These are phyloP conservation scores for Magallana angulata DNA, from an alignment of 1,140 invertebrate species.

Conservation along the genomic window DNA sequence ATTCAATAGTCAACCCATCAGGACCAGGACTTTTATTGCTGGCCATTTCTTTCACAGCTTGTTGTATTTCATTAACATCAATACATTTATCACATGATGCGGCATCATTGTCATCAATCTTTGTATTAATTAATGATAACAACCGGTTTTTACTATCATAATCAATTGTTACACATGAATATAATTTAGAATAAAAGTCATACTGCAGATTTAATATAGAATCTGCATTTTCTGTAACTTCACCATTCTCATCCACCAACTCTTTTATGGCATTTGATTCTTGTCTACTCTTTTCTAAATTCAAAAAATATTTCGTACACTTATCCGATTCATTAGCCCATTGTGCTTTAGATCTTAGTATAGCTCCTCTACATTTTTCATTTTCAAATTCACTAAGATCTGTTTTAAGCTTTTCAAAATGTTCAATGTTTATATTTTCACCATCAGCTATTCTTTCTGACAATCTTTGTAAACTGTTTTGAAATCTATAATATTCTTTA, in stretches of 20 bases:
- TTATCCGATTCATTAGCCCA: too few relatives aligned
- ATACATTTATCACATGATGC: neutral
- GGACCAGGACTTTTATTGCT: conserved; percentile 51
- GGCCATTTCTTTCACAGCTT: conserved; percentile 37
- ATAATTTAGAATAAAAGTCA: conserved; percentile 46
- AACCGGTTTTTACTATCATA: conserved; percentile 19
- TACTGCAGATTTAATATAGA: conserved; percentile 38
- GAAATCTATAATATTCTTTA: neutral
- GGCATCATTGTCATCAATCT: neutral
- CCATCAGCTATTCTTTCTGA: conserved; percentile 37
- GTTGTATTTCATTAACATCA: neutral
- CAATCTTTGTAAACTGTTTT: conserved; percentile 39
- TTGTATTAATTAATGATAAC: conserved; percentile 16
- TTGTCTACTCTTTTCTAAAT: too few relatives aligned
- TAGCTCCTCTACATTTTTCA: conserved; percentile 32
- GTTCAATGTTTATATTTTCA: neutral
- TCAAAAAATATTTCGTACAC: too few relatives aligned
- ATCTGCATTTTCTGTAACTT: neutral
- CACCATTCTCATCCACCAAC: too few relatives aligned
- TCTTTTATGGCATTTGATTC: too few relatives aligned
- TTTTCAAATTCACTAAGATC: conserved; percentile 35
- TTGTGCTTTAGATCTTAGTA: conserved; percentile 36
- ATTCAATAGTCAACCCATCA: conserved; percentile 49
- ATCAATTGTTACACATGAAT: conserved; percentile 42
- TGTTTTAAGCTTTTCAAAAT: conserved; percentile 42